Evolutionary conservation across 2,888 invertebrate species (phyloP).

Genomic region (Nomada goodeniana): DNA sequence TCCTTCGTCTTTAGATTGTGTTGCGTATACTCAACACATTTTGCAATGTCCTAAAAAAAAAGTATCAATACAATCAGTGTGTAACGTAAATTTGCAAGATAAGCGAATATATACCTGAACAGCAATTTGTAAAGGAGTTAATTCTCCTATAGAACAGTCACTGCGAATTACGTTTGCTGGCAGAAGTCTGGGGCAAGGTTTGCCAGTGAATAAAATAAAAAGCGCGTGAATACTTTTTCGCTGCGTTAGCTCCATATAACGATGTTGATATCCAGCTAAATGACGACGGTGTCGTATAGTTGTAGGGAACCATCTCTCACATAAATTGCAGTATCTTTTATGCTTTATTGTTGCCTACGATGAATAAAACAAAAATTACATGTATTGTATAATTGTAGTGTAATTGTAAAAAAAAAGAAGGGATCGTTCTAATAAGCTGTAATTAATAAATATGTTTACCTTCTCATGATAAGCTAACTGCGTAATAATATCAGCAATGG

Average conservation of each 20-base stretch:
- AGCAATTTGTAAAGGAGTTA: conserved; percentile 83
- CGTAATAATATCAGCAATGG: conserved; percentile 79
- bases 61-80: not conserved
- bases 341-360: conserved; percentile 81
- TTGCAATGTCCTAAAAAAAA: conserved; percentile 73
- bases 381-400: not conserved
- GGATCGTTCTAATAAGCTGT: not conserved
- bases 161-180: conserved; percentile 78
- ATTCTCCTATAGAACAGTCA: conserved; percentile 80
- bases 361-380: not conserved
- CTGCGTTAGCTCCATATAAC: conserved; percentile 82
- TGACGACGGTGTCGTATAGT: conserved; percentile 80
- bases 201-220: conserved; percentile 83
- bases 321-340: conserved; percentile 82
- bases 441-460: conserved; percentile 67
- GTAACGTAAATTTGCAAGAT: not conserved
- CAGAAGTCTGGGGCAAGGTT: conserved; percentile 80
- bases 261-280: conserved; percentile 82
- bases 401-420: not conserved
- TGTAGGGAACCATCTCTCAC: conserved; percentile 83
- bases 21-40: conserved; percentile 62
- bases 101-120: conserved; percentile 77
- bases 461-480: conserved; percentile 83
- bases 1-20: conserved; percentile 45
- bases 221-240: conserved; percentile 83